These are phyloP conservation scores for Drosophila parvula DNA, from an alignment of 1,140 invertebrate species.

Conservation along the genomic window DNA sequence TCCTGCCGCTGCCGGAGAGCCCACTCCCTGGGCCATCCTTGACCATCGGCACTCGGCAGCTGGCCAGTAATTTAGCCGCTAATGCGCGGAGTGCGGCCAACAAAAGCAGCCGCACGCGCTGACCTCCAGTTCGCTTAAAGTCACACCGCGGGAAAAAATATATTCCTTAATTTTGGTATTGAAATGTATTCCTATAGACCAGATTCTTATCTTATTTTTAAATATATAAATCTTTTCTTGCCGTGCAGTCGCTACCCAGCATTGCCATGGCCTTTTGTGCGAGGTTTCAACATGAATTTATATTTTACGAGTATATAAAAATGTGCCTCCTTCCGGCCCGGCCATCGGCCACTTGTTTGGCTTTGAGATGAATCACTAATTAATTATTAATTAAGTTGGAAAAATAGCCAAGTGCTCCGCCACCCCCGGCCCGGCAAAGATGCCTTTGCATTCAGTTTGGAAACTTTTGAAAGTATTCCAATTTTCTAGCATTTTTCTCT, in stretches of 20 bases:
- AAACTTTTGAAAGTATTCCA: constrained; percentile 78
- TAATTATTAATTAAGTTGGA: constrained; percentile 80
- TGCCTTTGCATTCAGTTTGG: constrained; percentile 36
- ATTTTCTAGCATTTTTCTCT: constrained; percentile 68
- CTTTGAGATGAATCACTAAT: constrained; percentile 73
- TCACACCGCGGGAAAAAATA: constrained; percentile 12
- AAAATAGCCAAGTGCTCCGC: constrained; percentile 49
- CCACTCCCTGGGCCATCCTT: constrained; percentile 25
- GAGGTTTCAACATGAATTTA: constrained; percentile 70
- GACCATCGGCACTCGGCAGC: constrained; percentile 53
- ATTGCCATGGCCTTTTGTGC: constrained; percentile 58
- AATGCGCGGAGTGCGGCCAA: constrained; percentile 75
- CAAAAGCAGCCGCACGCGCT: constrained; percentile 73
- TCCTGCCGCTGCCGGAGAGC: constrained; percentile 6
- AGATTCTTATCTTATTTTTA: no score
- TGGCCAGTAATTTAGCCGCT: constrained; percentile 65
- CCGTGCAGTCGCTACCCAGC: not conserved
- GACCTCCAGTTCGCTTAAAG: constrained; percentile 18
- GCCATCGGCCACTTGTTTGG: constrained; percentile 64
- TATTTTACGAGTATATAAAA: constrained; percentile 71
- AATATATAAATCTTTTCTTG: not conserved
- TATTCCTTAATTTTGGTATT: not conserved
- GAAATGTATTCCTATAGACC: not conserved
- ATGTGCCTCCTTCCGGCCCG: constrained; percentile 13
- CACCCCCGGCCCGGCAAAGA: no score